Conservation (phyloP, 1,140 invertebrate species). For the Bicyclus anynana region DNA sequence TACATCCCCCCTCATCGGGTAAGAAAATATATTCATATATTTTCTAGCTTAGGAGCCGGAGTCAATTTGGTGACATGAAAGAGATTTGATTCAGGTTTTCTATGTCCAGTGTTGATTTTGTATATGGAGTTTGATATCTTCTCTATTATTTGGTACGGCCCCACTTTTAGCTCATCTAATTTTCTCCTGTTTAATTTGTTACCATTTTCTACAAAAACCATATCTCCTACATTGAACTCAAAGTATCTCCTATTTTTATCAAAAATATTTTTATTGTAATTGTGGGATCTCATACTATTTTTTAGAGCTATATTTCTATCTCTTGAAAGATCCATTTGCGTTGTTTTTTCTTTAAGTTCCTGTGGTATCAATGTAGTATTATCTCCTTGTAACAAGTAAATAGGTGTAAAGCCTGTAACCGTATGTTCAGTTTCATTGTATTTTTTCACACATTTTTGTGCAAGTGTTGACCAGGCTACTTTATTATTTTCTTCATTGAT, state of each 20-base stretch:
- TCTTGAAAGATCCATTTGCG: background rate
- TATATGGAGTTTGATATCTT: conserved; percentile 25
- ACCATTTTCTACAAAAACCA: conserved; percentile 29
- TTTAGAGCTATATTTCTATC: conserved; percentile 8
- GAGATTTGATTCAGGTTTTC: conserved; percentile 23
- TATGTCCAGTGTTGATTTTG: conserved; percentile 17
- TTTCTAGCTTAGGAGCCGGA: background rate
- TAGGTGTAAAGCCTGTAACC: background rate
- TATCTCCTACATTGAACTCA: conserved; percentile 4
- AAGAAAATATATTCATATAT: too few species aligned
- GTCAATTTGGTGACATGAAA: conserved; percentile 19
- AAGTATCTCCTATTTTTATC: background rate
- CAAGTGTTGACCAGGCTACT: conserved; percentile 29
- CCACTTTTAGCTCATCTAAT: conserved; percentile 30
- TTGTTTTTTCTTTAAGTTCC: background rate
- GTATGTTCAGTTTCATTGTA: conserved; percentile 3
- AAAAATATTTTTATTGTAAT: conserved; percentile 8
- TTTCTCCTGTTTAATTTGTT: conserved; percentile 36
- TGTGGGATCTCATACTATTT: conserved; percentile 12
- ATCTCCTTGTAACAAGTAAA: background rate
- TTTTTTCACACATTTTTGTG: conserved; percentile 13
- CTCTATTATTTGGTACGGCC: conserved; percentile 23
- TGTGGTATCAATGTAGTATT: background rate
- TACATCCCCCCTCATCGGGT: too few species aligned
- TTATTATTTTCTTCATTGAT: conserved; percentile 28